A percentile compares a stretch with the other conserved stretches of the same genome.
These are phyloP conservation scores for Caenorhabditis macrosperma DNA, from an alignment of 2,888 invertebrate genomes.

Conservation along the genomic window DNA sequence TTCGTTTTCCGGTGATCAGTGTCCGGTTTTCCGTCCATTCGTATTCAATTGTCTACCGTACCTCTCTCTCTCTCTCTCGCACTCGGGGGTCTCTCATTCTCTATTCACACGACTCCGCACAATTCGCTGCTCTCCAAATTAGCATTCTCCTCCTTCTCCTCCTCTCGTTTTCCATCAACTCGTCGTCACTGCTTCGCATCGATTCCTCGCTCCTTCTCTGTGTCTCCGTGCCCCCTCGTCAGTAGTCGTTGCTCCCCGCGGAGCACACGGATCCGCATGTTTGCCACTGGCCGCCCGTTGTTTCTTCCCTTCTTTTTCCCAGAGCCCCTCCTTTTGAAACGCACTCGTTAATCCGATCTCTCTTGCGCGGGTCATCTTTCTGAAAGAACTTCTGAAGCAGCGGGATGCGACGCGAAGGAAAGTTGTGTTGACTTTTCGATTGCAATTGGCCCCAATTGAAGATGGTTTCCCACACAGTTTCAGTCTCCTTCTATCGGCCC, in stretches of 20 bases:
- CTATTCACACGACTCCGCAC: slow-evolving; percentile 1
- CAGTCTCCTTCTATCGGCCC: too few species aligned
- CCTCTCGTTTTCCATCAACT: slow-evolving; percentile 1
- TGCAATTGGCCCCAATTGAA: slow-evolving; percentile 6
- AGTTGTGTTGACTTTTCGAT: slow-evolving; percentile 9
- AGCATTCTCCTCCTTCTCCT: slow-evolving; percentile 20
- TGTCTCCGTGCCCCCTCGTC: slow-evolving; percentile 5
- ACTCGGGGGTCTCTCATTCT: background rate
- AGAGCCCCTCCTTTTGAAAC: slow-evolving; percentile 2
- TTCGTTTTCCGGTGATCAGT: too few species aligned
- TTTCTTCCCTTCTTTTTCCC: slow-evolving; percentile 17
- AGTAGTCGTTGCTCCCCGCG: slow-evolving; percentile 43
- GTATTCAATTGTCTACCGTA: slow-evolving; percentile 2
- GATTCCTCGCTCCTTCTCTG: slow-evolving; percentile 30
- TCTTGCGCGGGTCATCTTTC: slow-evolving; percentile 16
- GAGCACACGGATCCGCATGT: slow-evolving; percentile 45
- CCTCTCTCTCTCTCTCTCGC: too few species aligned
- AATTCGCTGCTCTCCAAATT: slow-evolving; percentile 9
- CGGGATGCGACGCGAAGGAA: background rate
- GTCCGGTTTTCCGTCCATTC: too few species aligned
- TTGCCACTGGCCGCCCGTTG: background rate
- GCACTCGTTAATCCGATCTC: slow-evolving; percentile 38
- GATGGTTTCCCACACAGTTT: background rate
- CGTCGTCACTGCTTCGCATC: slow-evolving; percentile 39
- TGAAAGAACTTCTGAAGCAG: background rate